Evolutionary conservation across 1,140 invertebrate genomes (phyloP), one percentile per base, ranked within the genome.

Genomic region (Drosophila tropicalis): DNA sequence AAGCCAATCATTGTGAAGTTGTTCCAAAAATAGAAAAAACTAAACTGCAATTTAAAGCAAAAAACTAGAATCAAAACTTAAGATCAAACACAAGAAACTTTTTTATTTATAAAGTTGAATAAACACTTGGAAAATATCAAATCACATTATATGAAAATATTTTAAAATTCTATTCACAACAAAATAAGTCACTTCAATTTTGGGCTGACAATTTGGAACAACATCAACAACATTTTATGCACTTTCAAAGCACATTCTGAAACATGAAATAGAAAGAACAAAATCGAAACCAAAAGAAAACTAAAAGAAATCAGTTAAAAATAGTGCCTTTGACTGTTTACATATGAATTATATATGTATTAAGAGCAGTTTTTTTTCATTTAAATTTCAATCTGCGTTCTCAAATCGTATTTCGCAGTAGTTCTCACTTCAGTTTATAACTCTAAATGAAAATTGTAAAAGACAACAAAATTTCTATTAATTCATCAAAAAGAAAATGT

Each of bases 311-410:
- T 66, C 72, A 75, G 63, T 51, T 51, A 51, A 75, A 80, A 87
- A 89, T 68, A 89, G 84, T 89, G 84, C 84, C 84, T 89, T 89
- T 78, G 81, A 89, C 81, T 89, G 77, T 67, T 66, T 63, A 60
- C 34, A 70, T 54, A 57, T 54, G 39, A 32, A 61, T 25, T 25
- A 9, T 39, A 22, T 54, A 63, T 25, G 51, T 51, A 65, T 39
- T 22, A 15, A 7, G 10, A 40, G 63, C 63, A 66, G 63, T 66
- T 55, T 57, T 55, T 55, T 22, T 39, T 57, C 62, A 68, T 40
- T 44, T 19, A 32, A 60, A 70, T 36, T 36, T 36, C 34, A 36
- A 36, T 10, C 34, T 36, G 34, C 34, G 34, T 36, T 36, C 34
- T 10, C 10, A 36, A 36, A 29, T 29, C 5, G 25, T 29, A 25